Base-by-base conservation (phyloP, 2,113 vertebrate species). In the Hippocampus zosterae region DNA sequence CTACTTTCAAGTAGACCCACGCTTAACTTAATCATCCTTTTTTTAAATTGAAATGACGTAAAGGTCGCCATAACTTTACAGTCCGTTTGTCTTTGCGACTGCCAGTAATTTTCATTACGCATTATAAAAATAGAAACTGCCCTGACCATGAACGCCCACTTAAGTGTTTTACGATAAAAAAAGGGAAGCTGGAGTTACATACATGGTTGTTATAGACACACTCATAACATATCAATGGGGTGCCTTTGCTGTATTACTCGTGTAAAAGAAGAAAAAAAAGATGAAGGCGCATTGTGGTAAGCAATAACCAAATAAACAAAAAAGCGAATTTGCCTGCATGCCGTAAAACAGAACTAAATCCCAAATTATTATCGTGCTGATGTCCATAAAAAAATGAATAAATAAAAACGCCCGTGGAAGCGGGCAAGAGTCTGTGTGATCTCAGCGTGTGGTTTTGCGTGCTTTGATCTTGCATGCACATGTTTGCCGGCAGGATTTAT, bases 401-500 rank as follows among this genome's bases (percentile, higher is more conserved):
- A 37, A 37, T 6, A 5, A 33, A 33, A 37, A 65, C 40, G 13
- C 21, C 55, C 27, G 63, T 56, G 12, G 16, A 25, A 50, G 60
- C 46, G 33, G 3, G 15, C 12, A 9, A 21, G 0, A 0, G 10
- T 60, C 57, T 33, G 25, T 1, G 16, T 27, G 23, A 72, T 60
- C 73, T 42, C 70, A 19, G 53, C 52, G 27, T 48, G 67, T 29
- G 21, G 37, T 16, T 23, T 63, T 29, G 62, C n/a, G 13, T 65
- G 53, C 68, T 68, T 56, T 69, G 46, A 76, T 40, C 64, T 55
- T 7, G 33, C 11, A 40, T 52, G n/a, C 19, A 59, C 68, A 65
- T n/a, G 59, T 0, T 27, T 65, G 52, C 46, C 46, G 65, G 18
- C 61, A 23, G 21, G 41, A 50, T 16, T 15, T 25, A 21, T 6